These are phyloP conservation scores for Regulus satrapa DNA, from an alignment of 2,113 vertebrate genomes.

Conservation along the genomic window DNA sequence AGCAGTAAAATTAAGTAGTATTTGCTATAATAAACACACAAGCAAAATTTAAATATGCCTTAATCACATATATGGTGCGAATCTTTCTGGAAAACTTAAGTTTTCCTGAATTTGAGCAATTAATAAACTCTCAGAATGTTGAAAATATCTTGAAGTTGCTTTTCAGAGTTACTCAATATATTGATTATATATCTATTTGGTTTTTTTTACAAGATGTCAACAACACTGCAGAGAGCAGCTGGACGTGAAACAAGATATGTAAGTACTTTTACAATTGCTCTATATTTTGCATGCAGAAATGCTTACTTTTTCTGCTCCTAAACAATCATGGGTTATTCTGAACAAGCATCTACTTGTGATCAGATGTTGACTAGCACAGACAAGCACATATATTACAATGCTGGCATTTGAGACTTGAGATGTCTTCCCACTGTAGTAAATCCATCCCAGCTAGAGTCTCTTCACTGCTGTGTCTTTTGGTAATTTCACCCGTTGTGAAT, in stretches of 20 bases:
- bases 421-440: neutral
- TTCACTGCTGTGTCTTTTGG: neutral
- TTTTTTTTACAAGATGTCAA: conserved; percentile 58
- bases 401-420: neutral
- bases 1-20: neutral
- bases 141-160: neutral
- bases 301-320: neutral
- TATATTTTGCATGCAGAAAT: neutral
- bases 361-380: neutral
- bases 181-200: neutral
- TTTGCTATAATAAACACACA: neutral
- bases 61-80: neutral
- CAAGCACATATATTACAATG: neutral
- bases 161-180: neutral
- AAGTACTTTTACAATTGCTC: conserved; percentile 61
- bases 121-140: neutral
- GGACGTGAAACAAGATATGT: conserved; percentile 97
- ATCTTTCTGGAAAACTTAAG: neutral
- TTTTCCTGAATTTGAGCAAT: neutral
- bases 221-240: conserved; percentile 73
- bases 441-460: neutral
- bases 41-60: neutral
- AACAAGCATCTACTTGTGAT: neutral
- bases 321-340: neutral
- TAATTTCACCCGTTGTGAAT: neutral